phyloP scores from a whole-genome alignment of 2,888 invertebrate genomes.

The Pteria penguin region DNA sequence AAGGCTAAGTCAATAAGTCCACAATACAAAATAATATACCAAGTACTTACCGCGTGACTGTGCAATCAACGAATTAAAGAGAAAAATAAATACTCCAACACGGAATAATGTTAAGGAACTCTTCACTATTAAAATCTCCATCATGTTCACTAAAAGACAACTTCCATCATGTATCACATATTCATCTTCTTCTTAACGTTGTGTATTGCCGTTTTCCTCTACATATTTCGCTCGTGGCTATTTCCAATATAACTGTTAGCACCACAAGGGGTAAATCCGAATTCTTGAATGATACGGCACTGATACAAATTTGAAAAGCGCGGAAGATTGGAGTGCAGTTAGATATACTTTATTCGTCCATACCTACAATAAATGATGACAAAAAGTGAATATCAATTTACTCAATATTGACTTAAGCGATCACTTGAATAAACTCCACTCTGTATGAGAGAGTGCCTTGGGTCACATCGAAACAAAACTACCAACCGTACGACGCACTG shows the following conservation, averaged over 20 bases:
- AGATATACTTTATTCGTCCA: slow-evolving; percentile 2
- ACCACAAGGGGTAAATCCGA: no score
- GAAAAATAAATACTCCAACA: slow-evolving; percentile 1
- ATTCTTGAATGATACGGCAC: no score
- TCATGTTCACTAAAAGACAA: not conserved
- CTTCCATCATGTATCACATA: not conserved
- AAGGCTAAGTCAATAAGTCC: not conserved
- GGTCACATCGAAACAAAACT: slow-evolving; percentile 4
- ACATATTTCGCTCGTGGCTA: no score
- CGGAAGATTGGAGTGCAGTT: no score
- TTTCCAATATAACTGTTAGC: no score
- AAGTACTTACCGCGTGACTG: slow-evolving; percentile 1
- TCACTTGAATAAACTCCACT: not conserved
- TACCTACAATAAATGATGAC: slow-evolving; percentile 11
- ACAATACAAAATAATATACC: not conserved
- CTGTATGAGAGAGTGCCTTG: slow-evolving; percentile 10
- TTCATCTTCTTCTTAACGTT: not conserved
- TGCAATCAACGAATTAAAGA: not conserved
- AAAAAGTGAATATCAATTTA: slow-evolving; percentile 22
- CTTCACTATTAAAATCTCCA: not conserved
- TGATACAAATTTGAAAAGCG: no score
- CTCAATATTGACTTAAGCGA: slow-evolving; percentile 16
- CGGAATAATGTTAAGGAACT: not conserved
- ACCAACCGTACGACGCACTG: not conserved
- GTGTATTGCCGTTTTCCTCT: no score